A percentile compares a stretch with the other conserved stretches of the same genome.
Conservation (phyloP, 2,113 vertebrate species). For the Scatophagus argus region DNA sequence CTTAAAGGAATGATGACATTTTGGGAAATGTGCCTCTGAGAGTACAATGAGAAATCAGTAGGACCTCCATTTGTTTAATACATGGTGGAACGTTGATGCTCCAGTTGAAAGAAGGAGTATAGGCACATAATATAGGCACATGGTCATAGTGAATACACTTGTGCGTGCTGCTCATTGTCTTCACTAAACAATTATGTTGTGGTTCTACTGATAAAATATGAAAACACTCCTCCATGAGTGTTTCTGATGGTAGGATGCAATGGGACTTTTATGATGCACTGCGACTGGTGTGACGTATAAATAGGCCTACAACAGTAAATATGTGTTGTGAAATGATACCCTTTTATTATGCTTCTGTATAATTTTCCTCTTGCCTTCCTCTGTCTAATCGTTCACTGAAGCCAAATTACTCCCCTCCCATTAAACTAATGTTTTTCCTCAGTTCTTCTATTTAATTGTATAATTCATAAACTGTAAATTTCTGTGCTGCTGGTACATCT, state of each 20-base stretch:
- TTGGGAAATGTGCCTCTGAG: too few relatives aligned
- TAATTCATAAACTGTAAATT: constrained; percentile 21
- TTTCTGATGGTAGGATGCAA: constrained; percentile 18
- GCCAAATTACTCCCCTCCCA: background rate
- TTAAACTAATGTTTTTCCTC: constrained; percentile 10
- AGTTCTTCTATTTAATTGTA: constrained; percentile 27
- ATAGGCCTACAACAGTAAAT: constrained; percentile 34
- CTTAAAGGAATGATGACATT: too few relatives aligned
- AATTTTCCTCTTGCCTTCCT: constrained; percentile 18
- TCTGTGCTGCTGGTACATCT: background rate
- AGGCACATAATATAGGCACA: too few relatives aligned
- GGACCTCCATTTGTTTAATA: too few relatives aligned
- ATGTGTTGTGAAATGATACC: constrained; percentile 14
- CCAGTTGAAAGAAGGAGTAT: too few relatives aligned
- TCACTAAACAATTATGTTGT: background rate
- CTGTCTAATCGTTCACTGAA: constrained; percentile 14
- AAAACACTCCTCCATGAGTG: background rate
- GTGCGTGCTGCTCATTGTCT: background rate
- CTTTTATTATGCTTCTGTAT: constrained; percentile 25
- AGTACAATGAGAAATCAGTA: too few relatives aligned
- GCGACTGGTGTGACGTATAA: constrained; percentile 18
- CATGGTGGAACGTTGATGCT: too few relatives aligned
- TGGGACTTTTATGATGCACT: constrained; percentile 21
- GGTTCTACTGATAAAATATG: constrained; percentile 13
- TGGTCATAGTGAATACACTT: constrained; percentile 14